These are phyloP conservation scores for Geotria australis DNA, from an alignment of 2,797 vertebrate species.

Conservation along the genomic window DNA sequence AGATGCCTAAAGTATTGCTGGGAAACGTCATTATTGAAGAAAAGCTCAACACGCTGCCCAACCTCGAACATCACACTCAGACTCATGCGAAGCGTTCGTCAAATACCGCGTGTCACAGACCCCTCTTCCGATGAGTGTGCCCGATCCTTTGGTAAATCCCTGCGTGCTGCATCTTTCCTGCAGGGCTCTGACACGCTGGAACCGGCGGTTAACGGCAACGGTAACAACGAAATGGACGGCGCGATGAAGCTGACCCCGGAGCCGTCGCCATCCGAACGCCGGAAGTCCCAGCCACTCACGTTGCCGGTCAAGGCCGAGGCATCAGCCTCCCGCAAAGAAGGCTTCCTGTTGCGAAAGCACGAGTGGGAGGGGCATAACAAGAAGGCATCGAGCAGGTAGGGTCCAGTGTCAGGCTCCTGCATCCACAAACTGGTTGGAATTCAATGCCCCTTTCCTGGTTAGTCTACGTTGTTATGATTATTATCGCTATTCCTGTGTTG, in stretches of 20 bases:
- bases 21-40: too few species aligned
- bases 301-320: constrained; percentile 40
- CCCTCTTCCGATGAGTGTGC: neutral
- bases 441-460: neutral
- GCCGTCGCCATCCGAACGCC: constrained; percentile 46
- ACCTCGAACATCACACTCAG: too few species aligned
- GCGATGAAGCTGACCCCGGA: constrained; percentile 40
- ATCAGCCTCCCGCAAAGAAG: constrained; percentile 41
- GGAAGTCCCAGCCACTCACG: constrained; percentile 25
- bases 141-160: neutral
- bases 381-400: constrained; percentile 79
- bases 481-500: neutral
- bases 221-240: constrained; percentile 35
- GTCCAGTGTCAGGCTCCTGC: too few species aligned
- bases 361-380: constrained; percentile 85
- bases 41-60: too few species aligned
- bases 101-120: neutral
- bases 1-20: too few species aligned
- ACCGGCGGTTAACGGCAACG: constrained; percentile 32
- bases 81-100: too few species aligned
- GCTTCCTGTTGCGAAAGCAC: constrained; percentile 61
- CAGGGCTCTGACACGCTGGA: constrained; percentile 30
- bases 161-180: neutral
- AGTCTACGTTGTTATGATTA: neutral
- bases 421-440: neutral